phyloP scores from a whole-genome alignment of 2,113 vertebrate species.

The Cebidichthys violaceus region DNA sequence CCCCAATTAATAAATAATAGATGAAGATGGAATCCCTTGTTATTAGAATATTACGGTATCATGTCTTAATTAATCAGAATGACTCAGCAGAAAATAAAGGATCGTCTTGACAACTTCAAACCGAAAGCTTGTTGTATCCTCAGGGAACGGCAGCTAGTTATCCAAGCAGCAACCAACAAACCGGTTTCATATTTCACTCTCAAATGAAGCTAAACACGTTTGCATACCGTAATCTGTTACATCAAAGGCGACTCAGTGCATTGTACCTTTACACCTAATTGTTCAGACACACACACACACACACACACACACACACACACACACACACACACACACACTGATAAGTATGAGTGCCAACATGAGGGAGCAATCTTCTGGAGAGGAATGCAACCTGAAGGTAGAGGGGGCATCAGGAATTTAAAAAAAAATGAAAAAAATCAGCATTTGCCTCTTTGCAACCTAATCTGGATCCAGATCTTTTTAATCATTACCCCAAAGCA shows the following conservation, averaged over 20 bases:
- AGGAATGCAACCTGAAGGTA: not conserved
- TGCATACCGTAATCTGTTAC: not conserved
- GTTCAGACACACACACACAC: not conserved
- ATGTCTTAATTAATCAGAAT: not conserved
- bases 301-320: not conserved
- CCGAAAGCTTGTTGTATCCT: not conserved
- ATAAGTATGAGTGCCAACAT: slow-evolving; percentile 4
- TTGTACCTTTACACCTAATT: not conserved
- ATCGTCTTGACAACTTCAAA: not conserved
- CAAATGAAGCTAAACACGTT: not conserved
- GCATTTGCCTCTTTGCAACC: no score
- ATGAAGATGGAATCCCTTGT: not conserved
- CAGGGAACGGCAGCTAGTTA: fast-evolving
- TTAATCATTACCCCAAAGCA: not conserved
- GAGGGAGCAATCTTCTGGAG: not conserved
- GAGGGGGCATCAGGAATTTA: no score
- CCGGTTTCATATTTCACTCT: not conserved
- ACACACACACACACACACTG: not conserved
- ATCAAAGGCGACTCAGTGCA: not conserved
- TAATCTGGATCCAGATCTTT: not conserved
- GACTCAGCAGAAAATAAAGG: slow-evolving; percentile 30
- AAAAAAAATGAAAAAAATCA: no score
- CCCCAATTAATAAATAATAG: not conserved
- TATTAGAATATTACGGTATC: not conserved
- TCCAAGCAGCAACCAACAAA: not conserved